Base-by-base conservation (phyloP, 1,140 invertebrate species). In the Magallana ariakensis region DNA sequence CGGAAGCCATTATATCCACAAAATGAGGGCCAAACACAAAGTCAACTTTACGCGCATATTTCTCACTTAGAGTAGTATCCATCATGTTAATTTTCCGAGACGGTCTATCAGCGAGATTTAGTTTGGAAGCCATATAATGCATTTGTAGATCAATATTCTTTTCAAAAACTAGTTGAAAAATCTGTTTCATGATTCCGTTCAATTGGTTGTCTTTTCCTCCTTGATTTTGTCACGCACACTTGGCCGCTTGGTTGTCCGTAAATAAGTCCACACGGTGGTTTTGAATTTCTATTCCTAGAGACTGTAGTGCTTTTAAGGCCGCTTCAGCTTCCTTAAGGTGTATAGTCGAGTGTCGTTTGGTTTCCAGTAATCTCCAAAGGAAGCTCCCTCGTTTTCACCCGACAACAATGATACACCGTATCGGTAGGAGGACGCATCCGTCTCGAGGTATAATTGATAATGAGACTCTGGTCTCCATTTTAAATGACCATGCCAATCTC, bases 1-100 rank as follows among this genome's bases (percentile, higher is more conserved):
- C 85, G 16, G 83, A 84, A 11, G 88, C 62, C 85, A 89, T 87
- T 10, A 89, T 55, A 57, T 89, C 88, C 56, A 62, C 26, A 0
- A 7, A 86, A 54, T 83, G 58, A 2, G 84, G 56, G 6, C 62
- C 84, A 70, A 75, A 70, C 4, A 26, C 22, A 80, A 15, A 56
- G 46, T 86, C 54, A 11, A 70, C 80, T 15, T n/a, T n/a, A 16
- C n/a, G 9, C 26, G 19, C 66, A 11, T 1, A 57, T 3, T 80
- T 7, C 22, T 83, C 70, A n/a, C 13, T 75, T 19, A 83, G 56
- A 10, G 16, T 82, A 33, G 22, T 19, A 13, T 85, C 84, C 19
- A 4, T 57, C 5, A 88, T 55, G 4, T 33, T 4, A 0, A 83
- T 16, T 55, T 55, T 55, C 13, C 87, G 8, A 75, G 84, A 88